A percentile compares a stretch with the other conserved stretches of the same genome.
These are phyloP conservation scores for Climacteris rufus DNA, from an alignment of 2,113 vertebrate genomes.

Conservation along the genomic window DNA sequence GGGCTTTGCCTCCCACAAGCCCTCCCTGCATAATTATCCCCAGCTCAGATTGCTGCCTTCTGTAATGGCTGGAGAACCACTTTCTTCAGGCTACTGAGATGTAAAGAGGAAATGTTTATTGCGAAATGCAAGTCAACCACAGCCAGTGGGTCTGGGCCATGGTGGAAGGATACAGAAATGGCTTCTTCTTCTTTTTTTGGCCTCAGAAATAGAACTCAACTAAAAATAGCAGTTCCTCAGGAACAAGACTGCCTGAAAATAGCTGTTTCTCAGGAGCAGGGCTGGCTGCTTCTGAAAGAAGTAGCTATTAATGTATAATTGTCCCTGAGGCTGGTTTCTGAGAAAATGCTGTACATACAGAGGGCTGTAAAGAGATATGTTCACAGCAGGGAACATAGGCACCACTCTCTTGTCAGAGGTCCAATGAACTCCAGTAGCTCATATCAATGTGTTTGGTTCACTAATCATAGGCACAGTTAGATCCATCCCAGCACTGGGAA, in stretches of 20 bases:
- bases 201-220: constrained; percentile 64
- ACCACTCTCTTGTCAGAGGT: neutral
- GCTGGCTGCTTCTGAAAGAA: constrained; percentile 67
- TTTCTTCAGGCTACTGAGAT: constrained; percentile 31
- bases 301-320: constrained; percentile 70
- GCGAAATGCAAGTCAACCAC: constrained; percentile 29
- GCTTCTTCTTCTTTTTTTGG: constrained; percentile 19
- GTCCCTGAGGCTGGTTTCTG: constrained; percentile 62
- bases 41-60: constrained; percentile 32
- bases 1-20: neutral
- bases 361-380: constrained; percentile 17
- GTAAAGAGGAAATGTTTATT: constrained; percentile 24
- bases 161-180: constrained; percentile 53
- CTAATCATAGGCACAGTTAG: neutral
- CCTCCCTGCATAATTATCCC: constrained; percentile 27
- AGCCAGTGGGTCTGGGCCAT: constrained; percentile 48
- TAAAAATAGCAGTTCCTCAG: constrained; percentile 70
- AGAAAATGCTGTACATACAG: constrained; percentile 51
- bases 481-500: neutral
- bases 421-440: neutral
- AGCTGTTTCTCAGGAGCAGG: constrained; percentile 65
- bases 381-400: neutral
- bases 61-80: constrained; percentile 25
- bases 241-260: constrained; percentile 70
- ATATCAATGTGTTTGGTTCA: neutral